A percentile compares a stretch with the other conserved stretches of the same genome.
Evolutionary conservation across 2,888 invertebrate genomes (phyloP).

Genomic region (Parapristionchus giblindavisi): DNA sequence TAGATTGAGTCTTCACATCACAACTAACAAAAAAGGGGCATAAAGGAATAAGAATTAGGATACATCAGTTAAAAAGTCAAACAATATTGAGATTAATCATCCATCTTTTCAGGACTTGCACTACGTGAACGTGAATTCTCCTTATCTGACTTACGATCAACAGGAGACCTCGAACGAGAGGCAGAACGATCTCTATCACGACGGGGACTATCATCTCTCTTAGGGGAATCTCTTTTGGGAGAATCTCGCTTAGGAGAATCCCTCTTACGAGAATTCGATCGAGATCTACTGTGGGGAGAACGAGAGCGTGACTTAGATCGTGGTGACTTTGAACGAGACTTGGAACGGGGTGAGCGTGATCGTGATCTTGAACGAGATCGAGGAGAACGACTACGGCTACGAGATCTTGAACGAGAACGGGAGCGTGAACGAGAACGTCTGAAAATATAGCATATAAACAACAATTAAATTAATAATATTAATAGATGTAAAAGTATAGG

Average conservation of each 20-base stretch:
- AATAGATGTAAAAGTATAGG: no score
- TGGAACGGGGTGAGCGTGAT: conserved; percentile 1
- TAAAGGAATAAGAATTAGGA: no score
- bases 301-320: conserved; percentile 16
- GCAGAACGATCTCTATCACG: not conserved
- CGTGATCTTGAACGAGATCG: not conserved
- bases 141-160: conserved; percentile 22
- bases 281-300: not conserved
- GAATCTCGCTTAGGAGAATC: no score
- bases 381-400: conserved; percentile 14
- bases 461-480: no score
- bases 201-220: conserved; percentile 8
- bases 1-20: no score
- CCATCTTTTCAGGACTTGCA: conserved; percentile 25
- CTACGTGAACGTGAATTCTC: conserved; percentile 3
- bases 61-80: no score
- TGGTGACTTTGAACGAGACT: conserved; percentile 15
- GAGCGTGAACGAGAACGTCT: conserved; percentile 31
- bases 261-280: not conserved
- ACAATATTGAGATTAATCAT: conserved; percentile 23
- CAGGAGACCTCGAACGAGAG: conserved; percentile 20
- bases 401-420: conserved; percentile 14
- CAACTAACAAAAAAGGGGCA: no score
- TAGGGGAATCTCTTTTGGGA: no score
- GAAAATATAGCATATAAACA: not conserved